Evolutionary conservation across 2,113 vertebrate genomes (phyloP).

Genomic region (Orthonyx spaldingii): DNA sequence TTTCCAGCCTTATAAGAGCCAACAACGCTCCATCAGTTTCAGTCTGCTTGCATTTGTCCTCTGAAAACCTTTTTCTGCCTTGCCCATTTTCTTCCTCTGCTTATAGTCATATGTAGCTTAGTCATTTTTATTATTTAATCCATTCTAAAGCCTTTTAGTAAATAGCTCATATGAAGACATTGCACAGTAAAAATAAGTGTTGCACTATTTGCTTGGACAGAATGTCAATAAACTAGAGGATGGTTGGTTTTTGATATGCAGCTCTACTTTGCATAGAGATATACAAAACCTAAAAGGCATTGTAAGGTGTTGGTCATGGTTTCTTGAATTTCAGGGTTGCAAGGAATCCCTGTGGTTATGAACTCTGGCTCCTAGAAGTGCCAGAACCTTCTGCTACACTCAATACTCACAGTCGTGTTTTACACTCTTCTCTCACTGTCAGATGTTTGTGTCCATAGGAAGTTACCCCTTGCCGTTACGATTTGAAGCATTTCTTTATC

Average conservation of each 20-base stretch:
- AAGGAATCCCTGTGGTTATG: not conserved
- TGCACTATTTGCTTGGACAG: not conserved
- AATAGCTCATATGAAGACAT: not conserved
- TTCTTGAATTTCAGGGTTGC: conserved; percentile 11
- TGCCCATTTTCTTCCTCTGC: not conserved
- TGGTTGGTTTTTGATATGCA: not conserved
- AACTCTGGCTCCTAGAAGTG: not conserved
- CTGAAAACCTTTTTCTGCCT: not conserved
- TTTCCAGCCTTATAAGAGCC: not conserved
- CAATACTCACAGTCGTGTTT: not conserved
- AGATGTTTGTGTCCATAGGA: not conserved
- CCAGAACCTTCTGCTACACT: not conserved
- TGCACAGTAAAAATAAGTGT: not conserved
- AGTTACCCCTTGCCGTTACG: not conserved
- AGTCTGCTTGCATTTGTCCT: not conserved
- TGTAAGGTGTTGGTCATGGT: not conserved
- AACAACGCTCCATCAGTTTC: not conserved
- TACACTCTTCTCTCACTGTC: not conserved
- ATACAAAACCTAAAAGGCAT: not conserved
- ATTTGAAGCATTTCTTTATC: not conserved
- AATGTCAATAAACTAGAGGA: not conserved
- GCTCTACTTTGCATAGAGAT: not conserved
- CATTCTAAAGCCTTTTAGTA: conserved; percentile 13
- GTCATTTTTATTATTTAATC: conserved; percentile 39
- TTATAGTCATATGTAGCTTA: not conserved